phyloP scores from a whole-genome alignment of 92 coral and sea anemone genomes.

The Bergia sp. region DNA sequence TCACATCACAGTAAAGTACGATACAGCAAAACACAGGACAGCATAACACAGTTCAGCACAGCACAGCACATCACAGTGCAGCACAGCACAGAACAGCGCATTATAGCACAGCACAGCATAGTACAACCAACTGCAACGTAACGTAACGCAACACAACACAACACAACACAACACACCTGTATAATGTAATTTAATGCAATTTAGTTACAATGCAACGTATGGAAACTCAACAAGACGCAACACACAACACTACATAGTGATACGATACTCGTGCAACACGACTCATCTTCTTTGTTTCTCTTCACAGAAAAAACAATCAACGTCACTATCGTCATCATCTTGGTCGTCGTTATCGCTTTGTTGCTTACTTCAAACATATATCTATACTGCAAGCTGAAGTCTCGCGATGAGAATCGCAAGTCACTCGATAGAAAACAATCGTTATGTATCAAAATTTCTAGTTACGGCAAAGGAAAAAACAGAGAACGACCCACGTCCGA shows the following conservation, averaged over 20 bases:
- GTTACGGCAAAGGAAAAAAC: constrained; percentile 20
- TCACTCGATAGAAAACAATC: constrained; percentile 38
- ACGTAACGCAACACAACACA: neutral
- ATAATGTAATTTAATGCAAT: no score
- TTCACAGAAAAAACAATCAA: constrained; percentile 25
- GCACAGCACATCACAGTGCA: neutral
- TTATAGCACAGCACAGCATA: neutral
- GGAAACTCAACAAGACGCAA: neutral
- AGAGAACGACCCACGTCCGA: constrained; percentile 31
- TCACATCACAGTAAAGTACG: neutral
- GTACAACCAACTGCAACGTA: neutral
- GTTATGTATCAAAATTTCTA: constrained; percentile 20
- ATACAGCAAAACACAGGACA: neutral
- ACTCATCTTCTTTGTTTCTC: neutral
- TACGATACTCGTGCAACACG: no score
- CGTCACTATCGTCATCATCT: constrained; percentile 11
- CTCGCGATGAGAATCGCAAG: constrained; percentile 27
- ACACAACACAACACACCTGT: no score
- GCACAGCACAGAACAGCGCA: neutral
- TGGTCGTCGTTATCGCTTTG: constrained; percentile 27
- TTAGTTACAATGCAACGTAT: neutral
- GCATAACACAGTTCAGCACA: neutral
- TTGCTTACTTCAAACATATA: constrained; percentile 30
- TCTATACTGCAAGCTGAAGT: constrained; percentile 34
- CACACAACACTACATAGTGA: neutral